Evolutionary conservation across 2,888 invertebrate species (phyloP), one percentile per base, ranked within the genome.

Genomic region (Apamea crenata): DNA sequence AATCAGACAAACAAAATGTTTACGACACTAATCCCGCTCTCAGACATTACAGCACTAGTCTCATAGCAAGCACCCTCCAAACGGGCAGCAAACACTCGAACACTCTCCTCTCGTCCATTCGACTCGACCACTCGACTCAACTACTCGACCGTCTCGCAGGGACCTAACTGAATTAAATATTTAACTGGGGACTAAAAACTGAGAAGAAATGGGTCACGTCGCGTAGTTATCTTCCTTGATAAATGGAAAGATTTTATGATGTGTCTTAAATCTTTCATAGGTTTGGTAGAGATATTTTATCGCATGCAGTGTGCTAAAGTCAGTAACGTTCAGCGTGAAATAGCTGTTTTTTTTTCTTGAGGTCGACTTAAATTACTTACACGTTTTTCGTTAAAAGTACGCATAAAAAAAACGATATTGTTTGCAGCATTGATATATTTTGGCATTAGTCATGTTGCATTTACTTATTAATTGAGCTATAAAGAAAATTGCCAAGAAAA

Each of bases 81-180:
- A 78, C 69, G 78, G 75, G 68, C 25, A 50, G 80, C 80, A 81
- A 83, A 79, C 77, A 80, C 88, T 86, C 66, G 25, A 77, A 53
- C 75, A 71, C 69, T 72, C 16, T 36, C 56, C 68, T 66, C 79
- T 77, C 73, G 71, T 74, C 74, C 65, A 67, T 59, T 68, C 40
- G 29, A 56, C 78, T 65, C 56, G 50, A 32, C 80, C 56, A 83
- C 77, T 84, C 72, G 79, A 66, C 72, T n/a, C 25, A 59, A 59
- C 80, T 66, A 83, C 76, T 84, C 72, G 82, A 66, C 68, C n/a
- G 53, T 81, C 50, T 65, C 63, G 63, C 18, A 50, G 40, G 63
- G 36, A 77, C 21, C 63, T 79, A 78, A 82, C 80, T 81, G 47
- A 83, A 83, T 81, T 80, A 78, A 85, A 85, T 87, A 85, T 88